Evolutionary conservation across 92 coral and sea anemone species (phyloP), one percentile per base, ranked within the genome.

Genomic region (Epizoanthus fatuus): DNA sequence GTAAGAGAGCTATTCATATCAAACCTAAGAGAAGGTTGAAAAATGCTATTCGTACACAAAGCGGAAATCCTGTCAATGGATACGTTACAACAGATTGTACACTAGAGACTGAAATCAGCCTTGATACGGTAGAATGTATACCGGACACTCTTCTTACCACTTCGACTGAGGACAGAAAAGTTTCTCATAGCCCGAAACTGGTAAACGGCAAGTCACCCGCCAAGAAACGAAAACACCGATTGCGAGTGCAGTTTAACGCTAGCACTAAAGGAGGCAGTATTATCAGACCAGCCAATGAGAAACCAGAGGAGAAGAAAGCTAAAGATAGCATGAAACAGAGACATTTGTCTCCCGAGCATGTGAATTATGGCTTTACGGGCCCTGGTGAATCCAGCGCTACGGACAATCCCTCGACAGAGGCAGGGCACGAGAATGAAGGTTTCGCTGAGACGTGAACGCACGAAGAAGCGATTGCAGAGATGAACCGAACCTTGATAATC

Each of bases 1-100:
- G 94, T 52, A 90, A 84, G 55, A 85, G 72, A 57, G 84, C 98
- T 0, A 63, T 80, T 53, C 88, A 87, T 65, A 57, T 66, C 13
- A 92, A 92, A 63, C 79, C 86, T 2, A 75, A 77, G 71, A n/a
- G 57, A 42, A 60, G 12, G 45, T 53, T 77, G n/a, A 42, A 60
- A 60, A 77, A 77, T 32, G 29, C 20, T 5, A 15, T 42, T 44
- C 7, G 59, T 42, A 42, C 55, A 22, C 15, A 39, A 17, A 77
- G 10, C 3, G 20, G 57, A 9, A 32, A 77, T 2, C 7, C 55
- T n/a, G 32, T 77, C n/a, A 77, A 77, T 42, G 82, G 70, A 0
- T 44, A 13, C 7, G 47, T 19, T 12, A 60, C 82, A 19, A 47
- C 64, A 42, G 63, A 53, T 4, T 6, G 5, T 3, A 42, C 69